Percentiles rank a stretch among this genome's conserved stretches.
Evolutionary conservation across 2,113 vertebrate genomes (phyloP).

Genomic region (Dasyprocta punctata): DNA sequence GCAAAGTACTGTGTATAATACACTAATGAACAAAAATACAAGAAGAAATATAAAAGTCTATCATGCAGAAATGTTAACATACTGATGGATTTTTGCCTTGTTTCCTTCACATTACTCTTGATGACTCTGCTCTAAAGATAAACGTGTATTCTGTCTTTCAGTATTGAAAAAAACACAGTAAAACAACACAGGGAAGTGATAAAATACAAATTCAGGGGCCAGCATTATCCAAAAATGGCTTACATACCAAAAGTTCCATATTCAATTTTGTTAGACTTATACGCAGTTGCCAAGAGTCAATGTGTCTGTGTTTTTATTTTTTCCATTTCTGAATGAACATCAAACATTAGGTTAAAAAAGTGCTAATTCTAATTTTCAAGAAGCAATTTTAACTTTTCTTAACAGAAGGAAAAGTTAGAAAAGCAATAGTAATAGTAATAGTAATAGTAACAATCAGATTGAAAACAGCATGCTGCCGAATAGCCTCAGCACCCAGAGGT

Average conservation of each 20-base stretch:
- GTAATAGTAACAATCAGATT: not conserved
- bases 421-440: not conserved
- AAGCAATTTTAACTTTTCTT: not conserved
- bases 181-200: not conserved
- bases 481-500: not conserved
- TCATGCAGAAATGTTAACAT: not conserved
- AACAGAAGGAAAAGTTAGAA: not conserved
- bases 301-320: not conserved
- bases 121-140: conserved; percentile 29
- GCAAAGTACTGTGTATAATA: not conserved
- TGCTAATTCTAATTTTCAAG: not conserved
- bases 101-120: not conserved
- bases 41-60: not conserved
- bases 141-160: not conserved
- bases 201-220: not conserved
- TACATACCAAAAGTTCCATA: conserved; percentile 24
- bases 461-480: not conserved
- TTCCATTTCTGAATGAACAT: not conserved
- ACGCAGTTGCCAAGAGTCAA: not conserved
- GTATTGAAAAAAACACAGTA: conserved; percentile 12
- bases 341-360: conserved; percentile 34
- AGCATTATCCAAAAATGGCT: not conserved
- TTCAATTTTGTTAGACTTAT: not conserved
- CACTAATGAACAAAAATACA: not conserved
- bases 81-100: not conserved